These are phyloP conservation scores for Alces alces DNA, from an alignment of 2,113 vertebrate species.

Conservation along the genomic window DNA sequence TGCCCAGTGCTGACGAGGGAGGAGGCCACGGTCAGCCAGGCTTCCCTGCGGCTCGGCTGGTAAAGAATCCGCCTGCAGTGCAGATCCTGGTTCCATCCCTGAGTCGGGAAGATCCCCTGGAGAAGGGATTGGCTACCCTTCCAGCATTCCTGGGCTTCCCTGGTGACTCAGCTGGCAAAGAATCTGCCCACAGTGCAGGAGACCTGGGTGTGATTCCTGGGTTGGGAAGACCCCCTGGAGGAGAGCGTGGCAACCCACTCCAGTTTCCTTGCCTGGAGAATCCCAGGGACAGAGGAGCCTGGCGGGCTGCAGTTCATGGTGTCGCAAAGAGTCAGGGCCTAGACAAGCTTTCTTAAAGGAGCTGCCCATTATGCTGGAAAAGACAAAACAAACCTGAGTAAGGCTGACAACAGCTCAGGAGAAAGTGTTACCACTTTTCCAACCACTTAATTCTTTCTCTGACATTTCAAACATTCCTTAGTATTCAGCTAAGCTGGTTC, in stretches of 20 bases:
- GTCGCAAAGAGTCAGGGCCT: neutral
- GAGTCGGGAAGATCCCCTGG: neutral
- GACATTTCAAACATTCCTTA: neutral
- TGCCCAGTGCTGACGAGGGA: rapidly evolving
- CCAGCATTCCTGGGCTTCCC: neutral
- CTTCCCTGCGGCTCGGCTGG: neutral
- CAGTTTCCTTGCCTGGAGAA: neutral
- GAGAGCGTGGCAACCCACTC: neutral
- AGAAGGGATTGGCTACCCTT: neutral
- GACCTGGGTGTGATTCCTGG: neutral
- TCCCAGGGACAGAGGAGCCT: neutral
- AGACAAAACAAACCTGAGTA: neutral
- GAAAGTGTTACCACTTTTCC: neutral
- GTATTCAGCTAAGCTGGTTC: neutral
- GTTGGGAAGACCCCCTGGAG: neutral
- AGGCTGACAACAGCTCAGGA: neutral
- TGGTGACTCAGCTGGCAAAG: neutral
- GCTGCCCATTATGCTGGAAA: neutral
- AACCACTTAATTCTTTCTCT: neutral
- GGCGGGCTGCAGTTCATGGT: neutral
- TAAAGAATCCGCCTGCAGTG: neutral
- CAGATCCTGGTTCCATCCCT: neutral
- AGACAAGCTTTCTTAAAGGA: neutral
- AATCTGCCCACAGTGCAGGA: neutral
- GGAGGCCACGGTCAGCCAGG: neutral